Evolutionary conservation across 2,888 invertebrate species (phyloP), one percentile per base, ranked within the genome.

Genomic region (Anarsia innoxiella): DNA sequence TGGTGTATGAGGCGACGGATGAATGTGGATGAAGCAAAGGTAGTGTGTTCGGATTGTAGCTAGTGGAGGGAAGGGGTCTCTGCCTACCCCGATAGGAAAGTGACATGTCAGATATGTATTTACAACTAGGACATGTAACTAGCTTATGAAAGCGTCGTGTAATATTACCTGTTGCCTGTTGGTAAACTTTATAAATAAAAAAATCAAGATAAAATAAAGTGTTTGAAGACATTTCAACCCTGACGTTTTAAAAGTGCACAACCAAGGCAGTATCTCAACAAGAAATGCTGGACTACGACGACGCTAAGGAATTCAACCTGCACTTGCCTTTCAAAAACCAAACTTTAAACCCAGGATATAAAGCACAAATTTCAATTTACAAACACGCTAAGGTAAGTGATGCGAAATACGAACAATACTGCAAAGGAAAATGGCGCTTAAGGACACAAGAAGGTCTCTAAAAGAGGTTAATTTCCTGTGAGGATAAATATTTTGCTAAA

Each of bases 391-490:
- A 57, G 53, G 54, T 56, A 55, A 58, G 51, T 49, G 56, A 49
- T 44, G 52, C 45, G 51, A 49, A 41, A 42, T 45, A 45, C 42
- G 45, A 36, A 43, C 40, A 36, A 46, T 41, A 50, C 44, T 44
- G 53, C 59, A 66, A 56, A 60, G 58, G 57, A 71, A 63, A 65
- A 62, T 65, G 56, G 50, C 47, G 61, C 59, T 57, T 56, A 48
- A 51, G 56, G 56, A 45, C 45, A 42, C 45, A 50, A 55, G 44
- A 46, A 46, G 49, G 46, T 41, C n/a, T 51, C 50, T 60, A 53
- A 56, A 63, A 61, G 53, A 59, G 59, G 56, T 72, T 68, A 67
- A 68, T 68, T 69, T 74, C 65, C 70, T 61, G 59, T 66, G 64
- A 63, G 58, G 57, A 58, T 65, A 59, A 58, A 44, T 19, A 8